Evolutionary conservation across 2,797 vertebrate species (phyloP).

Genomic region (Gobionotothen gibberifrons): DNA sequence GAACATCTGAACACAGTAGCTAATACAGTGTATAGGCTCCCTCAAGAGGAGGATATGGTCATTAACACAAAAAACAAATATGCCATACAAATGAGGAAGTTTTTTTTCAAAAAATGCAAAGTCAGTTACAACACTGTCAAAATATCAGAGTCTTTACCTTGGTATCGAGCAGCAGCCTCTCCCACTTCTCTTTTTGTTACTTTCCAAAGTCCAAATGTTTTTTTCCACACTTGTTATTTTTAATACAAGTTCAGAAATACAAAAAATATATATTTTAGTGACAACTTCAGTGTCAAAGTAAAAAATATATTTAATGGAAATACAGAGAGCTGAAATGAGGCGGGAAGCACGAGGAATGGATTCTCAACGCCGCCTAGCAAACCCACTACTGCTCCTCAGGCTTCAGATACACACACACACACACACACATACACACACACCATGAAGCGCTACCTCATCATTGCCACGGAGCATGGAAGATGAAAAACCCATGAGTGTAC

Average conservation of each 20-base stretch:
- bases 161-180: background rate
- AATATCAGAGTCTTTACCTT: background rate
- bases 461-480: conserved; percentile 73
- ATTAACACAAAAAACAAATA: background rate
- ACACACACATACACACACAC: conserved; percentile 42
- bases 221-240: conserved; percentile 19
- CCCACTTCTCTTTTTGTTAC: background rate
- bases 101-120: background rate
- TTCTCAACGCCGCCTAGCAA: conserved; percentile 67
- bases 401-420: conserved; percentile 59
- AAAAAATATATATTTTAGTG: conserved; percentile 13
- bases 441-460: conserved; percentile 68
- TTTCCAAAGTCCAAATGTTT: conserved; percentile 5
- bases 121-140: background rate
- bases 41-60: conserved; percentile 17
- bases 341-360: conserved; percentile 73
- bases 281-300: conserved; percentile 60
- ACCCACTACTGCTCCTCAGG: conserved; percentile 58
- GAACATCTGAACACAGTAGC: background rate
- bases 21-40: conserved; percentile 24
- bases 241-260: conserved; percentile 39
- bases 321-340: conserved; percentile 67
- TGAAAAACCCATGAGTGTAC: conserved; percentile 77
- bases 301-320: conserved; percentile 72
- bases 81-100: background rate